These are phyloP conservation scores for Egretta garzetta DNA, from an alignment of 2,113 vertebrate genomes.

Conservation along the genomic window DNA sequence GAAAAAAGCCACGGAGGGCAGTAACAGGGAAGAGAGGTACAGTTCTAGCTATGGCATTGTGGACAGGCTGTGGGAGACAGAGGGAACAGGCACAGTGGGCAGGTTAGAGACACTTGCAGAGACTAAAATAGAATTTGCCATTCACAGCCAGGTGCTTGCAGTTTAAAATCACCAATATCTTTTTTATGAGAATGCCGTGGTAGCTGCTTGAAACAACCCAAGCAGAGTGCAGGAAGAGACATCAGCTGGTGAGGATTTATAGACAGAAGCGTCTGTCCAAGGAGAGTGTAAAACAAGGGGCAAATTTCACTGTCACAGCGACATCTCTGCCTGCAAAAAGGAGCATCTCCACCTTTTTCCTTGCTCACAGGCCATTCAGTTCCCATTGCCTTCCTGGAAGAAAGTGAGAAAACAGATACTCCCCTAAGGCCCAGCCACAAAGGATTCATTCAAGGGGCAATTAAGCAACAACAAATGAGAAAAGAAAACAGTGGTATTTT, in stretches of 20 bases:
- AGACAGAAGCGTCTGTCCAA: not conserved
- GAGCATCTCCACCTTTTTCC: not conserved
- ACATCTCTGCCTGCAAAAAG: not conserved
- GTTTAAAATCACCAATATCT: not conserved
- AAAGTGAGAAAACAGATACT: not conserved
- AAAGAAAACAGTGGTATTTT: not conserved
- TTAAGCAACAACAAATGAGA: not conserved
- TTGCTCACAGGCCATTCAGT: not conserved
- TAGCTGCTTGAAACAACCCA: not conserved
- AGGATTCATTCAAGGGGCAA: not conserved
- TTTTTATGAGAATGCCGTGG: not conserved
- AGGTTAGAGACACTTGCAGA: not conserved
- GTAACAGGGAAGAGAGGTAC: not conserved
- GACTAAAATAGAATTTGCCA: not conserved
- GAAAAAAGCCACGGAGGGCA: not conserved
- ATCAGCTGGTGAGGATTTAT: not conserved
- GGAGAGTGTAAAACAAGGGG: not conserved
- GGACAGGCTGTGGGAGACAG: not conserved
- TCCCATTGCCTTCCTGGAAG: not conserved
- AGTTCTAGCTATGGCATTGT: not conserved
- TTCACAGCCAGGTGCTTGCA: not conserved
- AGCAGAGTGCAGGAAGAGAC: not conserved
- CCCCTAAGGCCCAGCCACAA: not conserved
- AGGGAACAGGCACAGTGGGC: not conserved
- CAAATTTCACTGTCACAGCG: not conserved